Conservation (phyloP, 2,888 invertebrate genomes). For the Elgonia sp. region DNA sequence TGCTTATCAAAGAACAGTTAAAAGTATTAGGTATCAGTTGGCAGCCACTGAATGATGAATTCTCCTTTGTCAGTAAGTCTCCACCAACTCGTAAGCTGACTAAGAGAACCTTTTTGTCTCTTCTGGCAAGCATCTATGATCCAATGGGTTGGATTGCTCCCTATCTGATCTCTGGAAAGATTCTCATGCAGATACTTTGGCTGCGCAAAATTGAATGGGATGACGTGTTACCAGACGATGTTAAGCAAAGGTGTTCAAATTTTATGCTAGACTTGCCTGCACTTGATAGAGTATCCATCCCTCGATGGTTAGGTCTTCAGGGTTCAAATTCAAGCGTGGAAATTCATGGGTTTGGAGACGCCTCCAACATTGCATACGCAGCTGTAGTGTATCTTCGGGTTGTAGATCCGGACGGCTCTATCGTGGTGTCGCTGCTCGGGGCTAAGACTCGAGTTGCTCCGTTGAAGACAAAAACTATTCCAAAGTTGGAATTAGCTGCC, state of each 20-base stretch:
- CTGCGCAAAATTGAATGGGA: conserved; percentile 38
- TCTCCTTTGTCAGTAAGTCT: not conserved
- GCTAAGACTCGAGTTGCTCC: conserved; percentile 11
- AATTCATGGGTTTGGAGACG: conserved; percentile 72
- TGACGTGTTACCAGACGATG: not conserved
- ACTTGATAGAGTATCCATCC: not conserved
- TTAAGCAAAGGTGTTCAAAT: too few relatives aligned
- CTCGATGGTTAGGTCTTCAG: not conserved
- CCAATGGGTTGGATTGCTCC: conserved; percentile 34
- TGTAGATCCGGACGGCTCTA: too few relatives aligned
- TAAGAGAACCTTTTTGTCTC: conserved; percentile 14
- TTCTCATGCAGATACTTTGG: conserved; percentile 36
- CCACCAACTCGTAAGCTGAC: not conserved
- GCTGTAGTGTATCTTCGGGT: conserved; percentile 55
- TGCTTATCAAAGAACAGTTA: not conserved
- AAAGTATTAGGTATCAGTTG: conserved; percentile 14
- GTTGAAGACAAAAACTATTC: not conserved
- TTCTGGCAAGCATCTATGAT: conserved; percentile 25
- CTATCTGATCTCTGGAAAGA: conserved; percentile 39
- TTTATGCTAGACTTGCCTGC: not conserved
- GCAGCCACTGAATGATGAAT: not conserved
- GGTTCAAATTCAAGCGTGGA: not conserved
- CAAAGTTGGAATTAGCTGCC: conserved; percentile 19
- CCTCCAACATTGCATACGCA: conserved; percentile 65
- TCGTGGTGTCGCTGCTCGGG: not conserved